A percentile compares a stretch with the other conserved stretches of the same genome.
Evolutionary conservation across 1,140 invertebrate species (phyloP).

Genomic region (Camponotus floridanus): DNA sequence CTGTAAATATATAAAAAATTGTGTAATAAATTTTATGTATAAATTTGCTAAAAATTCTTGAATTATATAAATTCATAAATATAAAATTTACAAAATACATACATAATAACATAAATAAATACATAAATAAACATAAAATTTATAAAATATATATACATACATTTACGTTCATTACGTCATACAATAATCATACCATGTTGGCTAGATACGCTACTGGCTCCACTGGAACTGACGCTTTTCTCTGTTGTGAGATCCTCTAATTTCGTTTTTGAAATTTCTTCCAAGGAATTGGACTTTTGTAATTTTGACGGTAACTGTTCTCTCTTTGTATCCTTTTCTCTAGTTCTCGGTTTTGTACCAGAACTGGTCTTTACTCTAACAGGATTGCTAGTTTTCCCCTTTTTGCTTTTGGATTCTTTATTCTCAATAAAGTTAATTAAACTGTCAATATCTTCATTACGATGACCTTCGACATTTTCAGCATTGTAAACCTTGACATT

Average conservation of each 20-base stretch:
- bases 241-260: slow-evolving; percentile 89
- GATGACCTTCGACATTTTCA: slow-evolving; percentile 89
- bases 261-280: slow-evolving; percentile 90
- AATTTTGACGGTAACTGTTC: slow-evolving; percentile 85
- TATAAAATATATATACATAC: background rate
- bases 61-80: too few species aligned
- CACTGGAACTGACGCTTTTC: slow-evolving; percentile 81
- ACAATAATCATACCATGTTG: slow-evolving; percentile 78
- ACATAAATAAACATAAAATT: background rate
- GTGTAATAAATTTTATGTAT: too few species aligned
- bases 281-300: slow-evolving; percentile 90
- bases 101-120: too few species aligned
- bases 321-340: slow-evolving; percentile 84
- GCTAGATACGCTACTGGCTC: slow-evolving; percentile 82
- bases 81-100: too few species aligned
- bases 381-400: slow-evolving; percentile 78
- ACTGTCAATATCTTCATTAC: slow-evolving; percentile 87
- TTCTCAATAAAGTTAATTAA: slow-evolving; percentile 87
- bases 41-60: too few species aligned
- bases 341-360: slow-evolving; percentile 81
- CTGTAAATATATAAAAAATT: too few species aligned
- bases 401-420: slow-evolving; percentile 84
- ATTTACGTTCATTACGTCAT: background rate
- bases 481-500: slow-evolving; percentile 89
- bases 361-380: slow-evolving; percentile 82